Conservation (phyloP, 2,797 vertebrate species). For the Spinus olivaceus region DNA sequence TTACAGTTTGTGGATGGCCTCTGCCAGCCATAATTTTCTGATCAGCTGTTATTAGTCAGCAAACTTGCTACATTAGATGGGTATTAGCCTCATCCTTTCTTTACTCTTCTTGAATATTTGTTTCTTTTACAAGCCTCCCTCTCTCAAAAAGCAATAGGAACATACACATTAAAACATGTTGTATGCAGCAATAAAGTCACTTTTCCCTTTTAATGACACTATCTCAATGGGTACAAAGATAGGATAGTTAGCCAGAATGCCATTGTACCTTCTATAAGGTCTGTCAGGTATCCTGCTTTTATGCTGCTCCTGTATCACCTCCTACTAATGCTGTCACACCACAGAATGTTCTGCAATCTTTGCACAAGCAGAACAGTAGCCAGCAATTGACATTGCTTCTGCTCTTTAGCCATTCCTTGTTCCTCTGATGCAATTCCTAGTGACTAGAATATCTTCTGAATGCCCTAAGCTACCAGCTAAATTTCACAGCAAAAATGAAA, state of each 20-base stretch:
- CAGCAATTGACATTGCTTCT: neutral
- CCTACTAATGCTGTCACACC: neutral
- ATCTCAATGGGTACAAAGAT: neutral
- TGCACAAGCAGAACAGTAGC: neutral
- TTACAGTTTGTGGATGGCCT: neutral
- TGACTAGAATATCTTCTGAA: neutral
- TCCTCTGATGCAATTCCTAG: neutral
- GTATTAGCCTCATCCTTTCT: neutral
- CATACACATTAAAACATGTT: fast-evolving
- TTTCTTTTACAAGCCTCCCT: neutral
- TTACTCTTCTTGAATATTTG: neutral
- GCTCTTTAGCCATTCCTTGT: neutral
- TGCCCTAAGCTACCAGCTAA: neutral
- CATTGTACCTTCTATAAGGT: neutral
- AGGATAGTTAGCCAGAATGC: neutral
- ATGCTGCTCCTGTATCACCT: neutral
- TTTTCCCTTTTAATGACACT: neutral
- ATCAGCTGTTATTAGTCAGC: neutral
- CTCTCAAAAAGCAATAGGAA: neutral
- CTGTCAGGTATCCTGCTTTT: neutral
- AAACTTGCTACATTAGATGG: neutral
- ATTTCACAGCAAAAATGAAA: neutral
- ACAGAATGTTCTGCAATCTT: neutral
- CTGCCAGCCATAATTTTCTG: neutral
- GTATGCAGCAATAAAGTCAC: neutral